Evolutionary conservation across 2,797 vertebrate species (phyloP).

Genomic region (Crocodylus rhombifer): DNA sequence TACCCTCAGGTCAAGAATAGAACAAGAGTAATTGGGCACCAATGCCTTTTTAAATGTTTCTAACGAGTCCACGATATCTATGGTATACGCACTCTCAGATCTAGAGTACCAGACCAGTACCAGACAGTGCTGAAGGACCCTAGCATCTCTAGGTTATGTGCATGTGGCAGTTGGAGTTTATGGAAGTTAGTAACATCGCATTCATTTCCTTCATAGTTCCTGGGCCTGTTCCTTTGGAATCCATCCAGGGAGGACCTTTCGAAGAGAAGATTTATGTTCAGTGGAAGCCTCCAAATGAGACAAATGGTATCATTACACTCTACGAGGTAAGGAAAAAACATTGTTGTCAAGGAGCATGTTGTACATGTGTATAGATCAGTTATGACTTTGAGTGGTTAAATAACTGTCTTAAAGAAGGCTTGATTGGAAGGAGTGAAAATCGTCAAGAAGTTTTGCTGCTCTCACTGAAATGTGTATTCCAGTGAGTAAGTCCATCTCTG

Average conservation of each 20-base stretch:
- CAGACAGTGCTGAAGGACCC: not conserved
- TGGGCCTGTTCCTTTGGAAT: conserved; percentile 92
- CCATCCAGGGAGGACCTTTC: conserved; percentile 94
- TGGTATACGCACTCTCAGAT: not conserved
- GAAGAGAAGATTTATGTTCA: conserved; percentile 99
- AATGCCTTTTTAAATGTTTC: not conserved
- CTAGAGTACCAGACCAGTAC: not conserved
- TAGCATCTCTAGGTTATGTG: not conserved
- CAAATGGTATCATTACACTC: conserved; percentile 96
- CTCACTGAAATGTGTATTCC: not conserved
- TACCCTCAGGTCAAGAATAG: not conserved
- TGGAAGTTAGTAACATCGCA: not conserved
- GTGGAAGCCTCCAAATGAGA: conserved; percentile 98
- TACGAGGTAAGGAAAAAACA: conserved; percentile 89
- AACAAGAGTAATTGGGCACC: not conserved
- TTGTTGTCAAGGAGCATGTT: conserved; percentile 31
- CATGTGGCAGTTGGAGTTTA: not conserved
- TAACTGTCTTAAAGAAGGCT: conserved; percentile 29
- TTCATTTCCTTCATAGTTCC: conserved; percentile 84
- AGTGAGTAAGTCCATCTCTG: not conserved
- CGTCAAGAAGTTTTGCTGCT: conserved; percentile 19
- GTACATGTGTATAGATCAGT: conserved; percentile 15
- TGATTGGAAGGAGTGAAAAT: conserved; percentile 44
- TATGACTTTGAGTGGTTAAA: conserved; percentile 38
- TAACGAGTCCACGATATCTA: not conserved